Base-by-base conservation (phyloP, 2,888 invertebrate genomes). In the Matsumyia berberina region DNA sequence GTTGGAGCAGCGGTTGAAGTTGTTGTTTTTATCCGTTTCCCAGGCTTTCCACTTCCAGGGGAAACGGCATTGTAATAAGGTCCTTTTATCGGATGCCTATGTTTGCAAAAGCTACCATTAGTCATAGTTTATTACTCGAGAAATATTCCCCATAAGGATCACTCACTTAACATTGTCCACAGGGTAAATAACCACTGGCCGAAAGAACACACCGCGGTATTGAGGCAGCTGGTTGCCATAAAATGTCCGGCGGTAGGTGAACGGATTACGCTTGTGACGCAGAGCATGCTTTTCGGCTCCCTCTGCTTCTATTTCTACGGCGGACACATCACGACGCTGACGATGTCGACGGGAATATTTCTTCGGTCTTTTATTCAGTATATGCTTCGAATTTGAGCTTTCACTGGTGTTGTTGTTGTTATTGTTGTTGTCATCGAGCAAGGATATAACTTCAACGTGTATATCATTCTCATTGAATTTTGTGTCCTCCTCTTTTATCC, bases 291-390 rank as follows among this genome's bases (percentile, higher is more conserved):
- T 24, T 17, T 4, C 29, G 1, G 17, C 17, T 33, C 29, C 31
- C n/a, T 37, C 44, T 6, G 33, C 12, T 17, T 58, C 66, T 24
- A 5, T 5, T 15, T 1, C 15, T 0, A 7, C 0, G 4, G 9
- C 35, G 0, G 4, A 1, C 7, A 85, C 58, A n/a, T 88, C 88
- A 0, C 90, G 91, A 12, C 88, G 87, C n/a, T 88, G 88, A 24
- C 88, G 87, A 15, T 88, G 88, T 9, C 88, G 87, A 55, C 87
- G 89, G 15, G 35, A 11, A 33, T 87, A 89, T 77, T 90, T 90
- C 67, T 90, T 91, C 12, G 89, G 88, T 6, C 86, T 87, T 67
- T 91, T 90, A 8, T 73, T 86, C 0, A 87, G 66, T 12, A 87
- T 74, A 33, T 87, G 80, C 58, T 91, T 89, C 0, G 81, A 19